Base-by-base conservation (phyloP, 2,113 vertebrate species). In the Opisthocomus hoazin region DNA sequence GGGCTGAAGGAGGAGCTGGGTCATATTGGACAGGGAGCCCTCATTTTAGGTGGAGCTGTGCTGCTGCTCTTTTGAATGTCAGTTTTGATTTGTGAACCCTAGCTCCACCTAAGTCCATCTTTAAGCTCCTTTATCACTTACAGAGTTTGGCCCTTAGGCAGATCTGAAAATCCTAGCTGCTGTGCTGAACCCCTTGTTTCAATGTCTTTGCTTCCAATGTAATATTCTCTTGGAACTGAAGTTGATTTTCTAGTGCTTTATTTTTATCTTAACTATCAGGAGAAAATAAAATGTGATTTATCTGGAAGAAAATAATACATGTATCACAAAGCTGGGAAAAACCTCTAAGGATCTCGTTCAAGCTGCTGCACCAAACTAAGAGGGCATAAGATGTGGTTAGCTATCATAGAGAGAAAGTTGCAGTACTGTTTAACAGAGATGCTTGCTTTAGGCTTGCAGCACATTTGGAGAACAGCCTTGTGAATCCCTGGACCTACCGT, bases 101-200 rank as follows among this genome's bases (percentile, higher is more conserved):
- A 30, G 27, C 10, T 91, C 29, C 12, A 34, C 10, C 1, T 29
- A 21, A 2, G 0, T 57, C 18, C 2, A 0, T 30, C 32, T 65
- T 78, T 71, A 58, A 84, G 23, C 3, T 57, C 32, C 46, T 82
- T 12, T 46, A 1, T 19, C 1, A 3, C 29, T 73, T 84, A 56
- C 7, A 45, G 17, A 26, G 61, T 68, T 73, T 70, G 86, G 13
- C 4, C 32, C 5, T 45, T 30, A n/a, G 18, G 63, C 11, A 70
- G 18, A 48, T n/a, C 27, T 58, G 43, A 90, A 90, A 92, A 70
- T 43, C 21, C 10, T 30, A 41, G 29, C 32, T 84, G 50, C 56
- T 71, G 12, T 54, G 34, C 39, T 78, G 36, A 87, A 39, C 24
- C 6, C 12, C 2, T 78, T 46, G 17, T 92, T 94, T 51, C 68